Evolutionary conservation across 2,113 vertebrate genomes (phyloP).

Genomic region (Datnioides undecimradiatus): DNA sequence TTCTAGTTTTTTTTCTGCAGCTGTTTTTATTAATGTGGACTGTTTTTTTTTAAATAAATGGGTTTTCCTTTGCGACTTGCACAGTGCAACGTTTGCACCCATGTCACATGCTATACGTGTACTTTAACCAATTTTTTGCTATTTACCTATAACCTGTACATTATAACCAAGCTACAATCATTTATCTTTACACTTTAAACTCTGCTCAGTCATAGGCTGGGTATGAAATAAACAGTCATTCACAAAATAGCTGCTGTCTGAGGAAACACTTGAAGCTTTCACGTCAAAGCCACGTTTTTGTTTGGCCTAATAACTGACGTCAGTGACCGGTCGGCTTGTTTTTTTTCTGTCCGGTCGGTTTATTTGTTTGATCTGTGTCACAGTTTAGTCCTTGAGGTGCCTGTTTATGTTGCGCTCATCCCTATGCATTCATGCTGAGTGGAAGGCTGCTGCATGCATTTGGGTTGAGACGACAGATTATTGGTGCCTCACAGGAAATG

Average conservation of each 20-base stretch:
- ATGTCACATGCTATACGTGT: neutral
- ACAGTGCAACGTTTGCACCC: neutral
- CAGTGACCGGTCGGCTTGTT: slow-evolving; percentile 32
- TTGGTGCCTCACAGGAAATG: slow-evolving; percentile 3
- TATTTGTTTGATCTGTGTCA: slow-evolving; percentile 14
- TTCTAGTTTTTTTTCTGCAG: neutral
- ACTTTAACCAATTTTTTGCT: neutral
- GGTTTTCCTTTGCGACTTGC: neutral
- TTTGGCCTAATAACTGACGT: slow-evolving; percentile 13
- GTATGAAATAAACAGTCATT: neutral
- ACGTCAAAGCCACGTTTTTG: neutral
- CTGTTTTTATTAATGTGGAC: neutral
- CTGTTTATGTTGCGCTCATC: slow-evolving; percentile 31
- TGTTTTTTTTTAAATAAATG: slow-evolving; percentile 20
- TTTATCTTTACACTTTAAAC: neutral
- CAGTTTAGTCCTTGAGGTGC: slow-evolving; percentile 21
- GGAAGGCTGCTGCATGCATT: slow-evolving; percentile 31
- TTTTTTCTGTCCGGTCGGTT: slow-evolving; percentile 9
- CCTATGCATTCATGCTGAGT: slow-evolving; percentile 27
- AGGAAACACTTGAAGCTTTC: slow-evolving; percentile 10
- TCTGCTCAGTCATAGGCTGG: neutral
- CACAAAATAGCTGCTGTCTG: slow-evolving; percentile 15
- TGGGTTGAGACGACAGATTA: slow-evolving; percentile 33
- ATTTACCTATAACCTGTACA: neutral
- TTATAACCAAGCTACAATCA: neutral